phyloP scores from a whole-genome alignment of 1,140 invertebrate species.

The Caenorhabditis elegans region DNA sequence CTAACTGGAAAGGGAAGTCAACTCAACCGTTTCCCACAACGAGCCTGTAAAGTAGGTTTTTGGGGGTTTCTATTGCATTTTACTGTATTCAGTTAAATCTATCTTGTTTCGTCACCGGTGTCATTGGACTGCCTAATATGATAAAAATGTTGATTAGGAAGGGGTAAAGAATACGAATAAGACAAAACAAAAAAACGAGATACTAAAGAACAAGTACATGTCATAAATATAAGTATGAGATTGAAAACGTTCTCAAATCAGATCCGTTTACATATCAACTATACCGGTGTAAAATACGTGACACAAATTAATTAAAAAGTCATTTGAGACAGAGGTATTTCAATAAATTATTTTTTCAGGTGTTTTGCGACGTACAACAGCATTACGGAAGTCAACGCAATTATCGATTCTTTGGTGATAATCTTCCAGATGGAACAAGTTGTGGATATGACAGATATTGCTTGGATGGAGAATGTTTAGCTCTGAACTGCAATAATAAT shows the following conservation, averaged over 20 bases:
- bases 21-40: constrained; percentile 61
- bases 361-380: constrained; percentile 64
- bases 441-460: constrained; percentile 65
- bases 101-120: constrained; percentile 33
- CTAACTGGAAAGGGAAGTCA: constrained; percentile 62
- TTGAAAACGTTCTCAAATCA: too few species aligned
- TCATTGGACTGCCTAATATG: constrained; percentile 1
- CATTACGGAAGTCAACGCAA: constrained; percentile 57
- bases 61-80: not conserved
- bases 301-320: too few species aligned
- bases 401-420: constrained; percentile 67
- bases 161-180: not conserved
- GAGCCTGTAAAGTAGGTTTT: constrained; percentile 62
- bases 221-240: not conserved
- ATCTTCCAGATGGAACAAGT: constrained; percentile 63
- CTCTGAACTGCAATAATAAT: constrained; percentile 56
- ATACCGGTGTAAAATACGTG: too few species aligned
- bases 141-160: constrained; percentile 1
- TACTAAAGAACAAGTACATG: not conserved
- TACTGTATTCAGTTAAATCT: too few species aligned
- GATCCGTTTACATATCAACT: too few species aligned
- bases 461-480: constrained; percentile 63
- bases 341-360: too few species aligned
- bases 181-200: not conserved
- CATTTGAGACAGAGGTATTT: too few species aligned